These are phyloP conservation scores for Erebia ligea DNA, from an alignment of 2,888 invertebrate genomes.

Conservation along the genomic window DNA sequence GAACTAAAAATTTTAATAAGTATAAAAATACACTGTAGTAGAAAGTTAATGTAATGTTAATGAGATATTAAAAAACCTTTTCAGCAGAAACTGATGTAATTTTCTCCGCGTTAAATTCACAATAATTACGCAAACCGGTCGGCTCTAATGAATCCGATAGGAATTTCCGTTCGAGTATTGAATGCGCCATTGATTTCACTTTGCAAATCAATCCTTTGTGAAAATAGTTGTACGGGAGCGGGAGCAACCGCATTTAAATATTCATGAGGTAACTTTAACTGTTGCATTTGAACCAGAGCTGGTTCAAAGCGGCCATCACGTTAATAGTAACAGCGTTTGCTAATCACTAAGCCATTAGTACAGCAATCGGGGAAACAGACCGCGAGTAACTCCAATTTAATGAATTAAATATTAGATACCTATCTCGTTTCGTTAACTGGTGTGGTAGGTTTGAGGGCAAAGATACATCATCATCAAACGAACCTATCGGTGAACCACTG, in stretches of 20 bases:
- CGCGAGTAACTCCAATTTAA: conserved; percentile 2
- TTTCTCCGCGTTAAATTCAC: conserved; percentile 4
- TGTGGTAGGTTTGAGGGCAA: too few species aligned
- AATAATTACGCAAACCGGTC: conserved; percentile 17
- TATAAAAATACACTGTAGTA: neutral
- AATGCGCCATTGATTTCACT: conserved; percentile 29
- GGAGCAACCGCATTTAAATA: conserved; percentile 19
- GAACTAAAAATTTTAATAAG: neutral
- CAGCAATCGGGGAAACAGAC: conserved; percentile 16
- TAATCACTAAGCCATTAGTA: conserved; percentile 18
- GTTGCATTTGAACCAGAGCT: conserved; percentile 19
- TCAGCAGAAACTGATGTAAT: conserved; percentile 5
- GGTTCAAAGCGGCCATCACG: conserved; percentile 15
- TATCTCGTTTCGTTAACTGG: neutral
- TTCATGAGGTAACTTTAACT: conserved; percentile 27
- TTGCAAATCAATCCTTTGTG: conserved; percentile 27
- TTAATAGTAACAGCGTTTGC: conserved; percentile 17
- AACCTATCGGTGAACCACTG: too few species aligned
- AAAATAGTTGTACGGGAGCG: conserved; percentile 24
- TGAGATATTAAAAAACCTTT: neutral
- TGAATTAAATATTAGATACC: conserved; percentile 3
- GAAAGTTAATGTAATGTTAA: neutral
- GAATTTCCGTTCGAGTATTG: conserved; percentile 23
- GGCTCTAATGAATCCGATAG: conserved; percentile 22
- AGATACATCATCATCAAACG: too few species aligned